Evolutionary conservation across 53 echinoderm and acorn worm species (phyloP), one percentile per base, ranked within the genome.

Genomic region (Astropecten irregularis): DNA sequence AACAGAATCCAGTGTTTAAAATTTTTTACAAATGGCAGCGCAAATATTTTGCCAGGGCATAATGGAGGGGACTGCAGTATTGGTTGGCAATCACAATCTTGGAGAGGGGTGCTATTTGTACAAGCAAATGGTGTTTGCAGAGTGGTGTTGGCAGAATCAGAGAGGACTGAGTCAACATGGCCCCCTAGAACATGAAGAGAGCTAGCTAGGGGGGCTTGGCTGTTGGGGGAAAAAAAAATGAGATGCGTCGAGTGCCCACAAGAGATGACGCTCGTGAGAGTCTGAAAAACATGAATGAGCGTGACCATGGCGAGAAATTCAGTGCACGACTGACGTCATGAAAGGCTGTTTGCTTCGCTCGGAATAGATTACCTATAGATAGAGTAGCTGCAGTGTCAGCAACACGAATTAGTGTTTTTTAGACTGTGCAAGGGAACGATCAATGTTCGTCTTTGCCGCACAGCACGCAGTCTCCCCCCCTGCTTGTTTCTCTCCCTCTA

Each of bases 91-190:
- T 85, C 86, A 85, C 51, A 84, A 76, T 65, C 52, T 63, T 65
- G 86, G 29, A 53, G 85, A 57, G 86, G 35, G 66, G 70, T 38
- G 71, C 40, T 85, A 67, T 90, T 90, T 85, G 85, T 42, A 90
- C 90, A 90, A 90, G 90, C 90, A 90, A 90, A 90, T 90, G 85
- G 85, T 90, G 81, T 90, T 90, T 90, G 90, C 77, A 64, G 70
- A 85, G 83, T 60, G 46, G 76, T 71, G 81, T 76, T 84, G 60
- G 73, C 33, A 65, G 60, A 76, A 76, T 85, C 74, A 65, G 37
- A 36, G 74, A 76, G 76, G 64, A 66, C 69, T 76, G 67, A 49
- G 86, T 85, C 63, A 85, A 85, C 85, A 85, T 11, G 60, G 33
- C 1, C 79, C 7, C 36, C 10, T 60, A 46, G 61, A 42, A 79